Evolutionary conservation across 2,113 vertebrate genomes (phyloP).

Genomic region (Myotis davidii): DNA sequence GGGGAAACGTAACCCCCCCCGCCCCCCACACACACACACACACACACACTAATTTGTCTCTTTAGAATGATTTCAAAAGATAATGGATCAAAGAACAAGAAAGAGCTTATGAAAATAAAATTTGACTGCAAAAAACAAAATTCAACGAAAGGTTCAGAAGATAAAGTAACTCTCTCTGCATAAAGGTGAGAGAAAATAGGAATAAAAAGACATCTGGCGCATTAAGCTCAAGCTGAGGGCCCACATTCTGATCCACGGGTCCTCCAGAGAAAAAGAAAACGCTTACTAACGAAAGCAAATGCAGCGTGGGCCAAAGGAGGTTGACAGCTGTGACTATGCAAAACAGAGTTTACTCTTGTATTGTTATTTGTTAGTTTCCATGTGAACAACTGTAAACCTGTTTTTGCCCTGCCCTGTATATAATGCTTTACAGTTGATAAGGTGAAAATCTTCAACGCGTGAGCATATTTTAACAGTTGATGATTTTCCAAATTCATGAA

Average conservation of each 20-base stretch:
- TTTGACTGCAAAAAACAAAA: neutral
- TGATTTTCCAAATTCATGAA: neutral
- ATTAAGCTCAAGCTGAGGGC: neutral
- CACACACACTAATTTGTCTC: neutral
- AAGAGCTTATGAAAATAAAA: neutral
- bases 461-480: neutral
- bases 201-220: neutral
- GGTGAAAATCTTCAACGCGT: neutral
- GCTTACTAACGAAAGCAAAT: neutral
- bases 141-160: neutral
- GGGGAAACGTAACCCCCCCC: neutral
- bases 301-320: neutral
- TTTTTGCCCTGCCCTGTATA: neutral
- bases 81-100: neutral
- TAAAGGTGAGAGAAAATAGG: neutral
- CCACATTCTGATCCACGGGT: neutral
- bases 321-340: neutral
- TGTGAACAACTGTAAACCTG: neutral
- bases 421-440: neutral
- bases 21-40: too few relatives aligned
- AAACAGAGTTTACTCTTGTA: neutral
- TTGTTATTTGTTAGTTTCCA: neutral
- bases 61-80: neutral
- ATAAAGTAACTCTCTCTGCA: neutral
- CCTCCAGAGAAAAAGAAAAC: neutral